Base-by-base conservation (phyloP, 2,888 invertebrate genomes). In the Balanococcus diminutus region DNA sequence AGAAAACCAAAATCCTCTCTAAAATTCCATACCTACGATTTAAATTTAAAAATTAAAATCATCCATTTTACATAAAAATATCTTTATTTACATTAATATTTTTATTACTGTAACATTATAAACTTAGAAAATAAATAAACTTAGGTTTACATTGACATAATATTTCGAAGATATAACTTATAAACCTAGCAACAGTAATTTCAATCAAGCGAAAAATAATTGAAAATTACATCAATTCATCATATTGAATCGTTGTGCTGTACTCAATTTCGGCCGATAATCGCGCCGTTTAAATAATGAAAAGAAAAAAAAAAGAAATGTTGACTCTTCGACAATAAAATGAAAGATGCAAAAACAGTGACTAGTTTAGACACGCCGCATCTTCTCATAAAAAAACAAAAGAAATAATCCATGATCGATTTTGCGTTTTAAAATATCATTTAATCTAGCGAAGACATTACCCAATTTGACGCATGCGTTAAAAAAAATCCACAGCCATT, bases 401-500 rank as follows among this genome's bases (percentile, higher is more conserved):
- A 46, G 19, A 51, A 82, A 82, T 25, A 51, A 25, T 39, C 22
- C 51, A 46, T 82, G 82, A 82, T 31, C 82, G 42, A 82, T 28
- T 36, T 51, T 16, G 31, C 16, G 39, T 28, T 82, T 79, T 79
- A 36, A 79, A 82, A 42, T 25, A 39, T 32, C 5, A 28, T 56
- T 51, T 51, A 56, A 56, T 19, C 36, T 61, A 61, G 22, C 61
- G 22, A 51, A 83, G 83, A 83, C 83, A 83, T 61, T 83, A 83
- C 51, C 83, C 46, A 56, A 83, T 56, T 28, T 11, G 22, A 79
- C 83, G 61, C 83, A 79, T 67, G 61, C 83, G 6, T 83, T 32
- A 83, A 83, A 32, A 75, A 85, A 85, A 75, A 46, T 85, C 85
- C 85, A 85, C 85, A 85, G 85, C 85, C 85, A 85, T 85, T 85